These are phyloP conservation scores for Sebastes vulpes DNA, from an alignment of 2,797 vertebrate species.

Conservation along the genomic window DNA sequence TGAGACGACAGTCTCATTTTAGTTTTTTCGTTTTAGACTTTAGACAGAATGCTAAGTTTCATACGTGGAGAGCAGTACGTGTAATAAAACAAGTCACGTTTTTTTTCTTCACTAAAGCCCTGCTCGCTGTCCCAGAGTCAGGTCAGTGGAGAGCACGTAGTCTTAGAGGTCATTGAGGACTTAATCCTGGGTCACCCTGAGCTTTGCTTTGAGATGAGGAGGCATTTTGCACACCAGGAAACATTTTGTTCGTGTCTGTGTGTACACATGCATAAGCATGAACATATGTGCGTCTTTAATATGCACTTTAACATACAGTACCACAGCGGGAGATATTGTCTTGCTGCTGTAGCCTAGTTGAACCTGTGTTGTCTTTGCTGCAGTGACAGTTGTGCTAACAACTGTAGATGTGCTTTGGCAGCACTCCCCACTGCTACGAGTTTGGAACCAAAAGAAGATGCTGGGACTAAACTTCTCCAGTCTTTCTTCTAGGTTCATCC, in stretches of 20 bases:
- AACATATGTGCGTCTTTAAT: conserved; percentile 27
- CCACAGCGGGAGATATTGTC: conserved; percentile 5
- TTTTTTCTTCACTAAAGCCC: not conserved
- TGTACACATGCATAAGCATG: conserved; percentile 12
- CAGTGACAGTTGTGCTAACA: conserved; percentile 34
- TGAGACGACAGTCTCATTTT: not conserved
- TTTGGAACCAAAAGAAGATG: not conserved
- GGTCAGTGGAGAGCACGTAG: not conserved
- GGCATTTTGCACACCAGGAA: conserved; percentile 9
- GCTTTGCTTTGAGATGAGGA: not conserved
- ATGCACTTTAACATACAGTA: conserved; percentile 9
- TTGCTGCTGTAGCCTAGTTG: not conserved
- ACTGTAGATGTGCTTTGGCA: conserved; percentile 4
- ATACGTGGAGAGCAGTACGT: not conserved
- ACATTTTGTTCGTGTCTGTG: not conserved
- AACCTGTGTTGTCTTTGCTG: conserved; percentile 13
- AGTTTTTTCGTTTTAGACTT: not conserved
- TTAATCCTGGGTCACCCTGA: conserved; percentile 3
- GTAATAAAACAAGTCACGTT: not conserved
- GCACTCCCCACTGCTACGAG: not conserved
- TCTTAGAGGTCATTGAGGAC: not conserved
- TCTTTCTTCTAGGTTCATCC: not conserved
- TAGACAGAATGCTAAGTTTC: not conserved
- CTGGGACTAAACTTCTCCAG: not conserved
- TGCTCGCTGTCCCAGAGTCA: not conserved